Conservation (phyloP, 2,797 vertebrate species). For the Rachycentron canadum region DNA sequence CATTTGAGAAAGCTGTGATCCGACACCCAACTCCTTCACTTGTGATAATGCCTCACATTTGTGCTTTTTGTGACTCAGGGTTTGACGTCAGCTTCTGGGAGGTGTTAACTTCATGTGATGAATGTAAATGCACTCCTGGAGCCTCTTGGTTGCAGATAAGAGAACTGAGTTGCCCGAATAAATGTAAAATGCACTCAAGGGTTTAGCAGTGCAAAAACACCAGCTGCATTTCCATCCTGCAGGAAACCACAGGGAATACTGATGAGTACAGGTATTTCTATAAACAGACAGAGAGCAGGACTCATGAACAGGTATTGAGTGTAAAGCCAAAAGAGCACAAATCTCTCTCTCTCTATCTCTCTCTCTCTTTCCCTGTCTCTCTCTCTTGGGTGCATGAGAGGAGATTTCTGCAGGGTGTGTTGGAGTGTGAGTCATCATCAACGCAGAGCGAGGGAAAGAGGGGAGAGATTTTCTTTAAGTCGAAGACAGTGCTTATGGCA, state of each 20-base stretch:
- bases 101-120: slow-evolving; percentile 21
- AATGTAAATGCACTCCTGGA: slow-evolving; percentile 41
- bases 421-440: slow-evolving; percentile 86
- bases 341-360: slow-evolving; percentile 42
- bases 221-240: slow-evolving; percentile 49
- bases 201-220: slow-evolving; percentile 41
- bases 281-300: slow-evolving; percentile 58
- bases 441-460: slow-evolving; percentile 73
- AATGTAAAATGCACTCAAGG: slow-evolving; percentile 50
- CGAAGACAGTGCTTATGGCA: slow-evolving; percentile 70
- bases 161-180: slow-evolving; percentile 40
- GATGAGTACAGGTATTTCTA: slow-evolving; percentile 64
- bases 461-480: slow-evolving; percentile 82
- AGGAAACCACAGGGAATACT: slow-evolving; percentile 57
- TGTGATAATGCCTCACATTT: slow-evolving; percentile 22
- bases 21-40: slow-evolving; percentile 10
- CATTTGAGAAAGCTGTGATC: slow-evolving; percentile 25
- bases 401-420: slow-evolving; percentile 83
- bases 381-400: slow-evolving; percentile 71
- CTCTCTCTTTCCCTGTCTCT: slow-evolving; percentile 44
- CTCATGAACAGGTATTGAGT: slow-evolving; percentile 62
- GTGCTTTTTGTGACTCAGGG: slow-evolving; percentile 7
- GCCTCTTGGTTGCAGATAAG: slow-evolving; percentile 26
- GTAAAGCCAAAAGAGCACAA: slow-evolving; percentile 50
- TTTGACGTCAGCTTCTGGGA: slow-evolving; percentile 15